A percentile compares a stretch with the other conserved stretches of the same genome.
phyloP scores from a whole-genome alignment of 1,140 invertebrate genomes.

The Pygmarrhopalites habei region DNA sequence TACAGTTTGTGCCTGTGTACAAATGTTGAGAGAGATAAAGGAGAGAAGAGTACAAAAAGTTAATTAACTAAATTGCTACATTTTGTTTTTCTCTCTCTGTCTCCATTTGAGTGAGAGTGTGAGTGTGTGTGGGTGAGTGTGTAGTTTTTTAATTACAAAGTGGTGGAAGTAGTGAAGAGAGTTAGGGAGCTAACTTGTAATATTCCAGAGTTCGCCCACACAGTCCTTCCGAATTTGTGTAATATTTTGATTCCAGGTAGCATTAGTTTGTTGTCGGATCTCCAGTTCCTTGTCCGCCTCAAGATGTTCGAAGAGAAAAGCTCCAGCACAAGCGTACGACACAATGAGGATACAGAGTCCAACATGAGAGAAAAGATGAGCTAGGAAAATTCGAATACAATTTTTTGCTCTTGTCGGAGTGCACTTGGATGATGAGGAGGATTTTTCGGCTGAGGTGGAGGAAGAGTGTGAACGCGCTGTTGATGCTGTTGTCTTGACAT shows the following conservation, averaged over 20 bases:
- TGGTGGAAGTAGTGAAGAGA: too few species aligned
- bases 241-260: conserved; percentile 25
- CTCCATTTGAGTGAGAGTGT: too few species aligned
- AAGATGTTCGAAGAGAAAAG: conserved; percentile 54
- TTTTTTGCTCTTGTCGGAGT: conserved; percentile 30
- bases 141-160: too few species aligned
- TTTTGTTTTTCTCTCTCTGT: too few species aligned
- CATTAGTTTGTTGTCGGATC: conserved; percentile 35
- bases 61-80: too few species aligned
- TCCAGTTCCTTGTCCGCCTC: conserved; percentile 48
- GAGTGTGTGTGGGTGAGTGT: too few species aligned
- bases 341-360: conserved; percentile 57
- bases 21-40: too few species aligned
- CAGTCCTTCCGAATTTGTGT: conserved; percentile 29
- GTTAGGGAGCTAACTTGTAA: conserved; percentile 45
- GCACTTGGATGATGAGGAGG: conserved; percentile 25
- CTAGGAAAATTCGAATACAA: conserved; percentile 43
- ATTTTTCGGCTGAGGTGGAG: too few species aligned
- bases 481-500: background rate
- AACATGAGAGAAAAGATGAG: conserved; percentile 55
- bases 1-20: too few species aligned
- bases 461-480: too few species aligned
- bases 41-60: too few species aligned
- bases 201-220: conserved; percentile 45
- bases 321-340: conserved; percentile 56